phyloP scores from a whole-genome alignment of 2,888 invertebrate species.

The Scelioninae gen. 2 region DNA sequence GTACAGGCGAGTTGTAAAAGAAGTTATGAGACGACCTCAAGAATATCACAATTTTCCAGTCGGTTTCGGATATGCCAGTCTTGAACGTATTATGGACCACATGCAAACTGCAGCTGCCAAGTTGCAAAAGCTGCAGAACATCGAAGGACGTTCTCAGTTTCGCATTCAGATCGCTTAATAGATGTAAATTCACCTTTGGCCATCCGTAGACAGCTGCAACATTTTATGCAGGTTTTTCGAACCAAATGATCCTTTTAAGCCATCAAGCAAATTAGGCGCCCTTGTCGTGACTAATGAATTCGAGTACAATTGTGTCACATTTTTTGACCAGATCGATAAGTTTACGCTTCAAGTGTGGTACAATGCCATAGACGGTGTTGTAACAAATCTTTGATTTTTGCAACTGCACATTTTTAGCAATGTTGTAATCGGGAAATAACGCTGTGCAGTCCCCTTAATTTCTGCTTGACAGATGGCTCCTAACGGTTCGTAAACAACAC shows the following conservation, averaged over 20 bases:
- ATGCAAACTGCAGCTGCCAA: constrained; percentile 67
- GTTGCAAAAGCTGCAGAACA: constrained; percentile 58
- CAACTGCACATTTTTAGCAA: constrained; percentile 54
- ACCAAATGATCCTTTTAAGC: constrained; percentile 27
- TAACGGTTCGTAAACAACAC: constrained; percentile 11
- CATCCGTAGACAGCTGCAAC: background rate
- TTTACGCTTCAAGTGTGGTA: constrained; percentile 50
- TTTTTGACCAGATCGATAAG: constrained; percentile 32
- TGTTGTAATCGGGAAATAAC: constrained; percentile 10
- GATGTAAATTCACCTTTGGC: constrained; percentile 1
- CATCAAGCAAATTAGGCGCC: constrained; percentile 58
- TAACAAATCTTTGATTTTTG: constrained; percentile 58
- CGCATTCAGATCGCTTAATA: background rate
- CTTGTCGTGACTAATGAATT: constrained; percentile 61
- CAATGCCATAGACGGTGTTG: constrained; percentile 53
- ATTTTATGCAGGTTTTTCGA: background rate
- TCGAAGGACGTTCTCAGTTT: constrained; percentile 50
- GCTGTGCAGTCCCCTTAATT: constrained; percentile 9
- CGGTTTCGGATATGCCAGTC: constrained; percentile 60
- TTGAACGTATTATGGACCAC: constrained; percentile 66
- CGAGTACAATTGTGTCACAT: constrained; percentile 42
- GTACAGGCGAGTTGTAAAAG: constrained; percentile 65
- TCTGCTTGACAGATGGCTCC: constrained; percentile 15
- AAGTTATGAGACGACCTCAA: constrained; percentile 63
- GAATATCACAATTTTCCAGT: constrained; percentile 61